Conservation (phyloP, 2,113 vertebrate species). For the Laticauda colubrina region DNA sequence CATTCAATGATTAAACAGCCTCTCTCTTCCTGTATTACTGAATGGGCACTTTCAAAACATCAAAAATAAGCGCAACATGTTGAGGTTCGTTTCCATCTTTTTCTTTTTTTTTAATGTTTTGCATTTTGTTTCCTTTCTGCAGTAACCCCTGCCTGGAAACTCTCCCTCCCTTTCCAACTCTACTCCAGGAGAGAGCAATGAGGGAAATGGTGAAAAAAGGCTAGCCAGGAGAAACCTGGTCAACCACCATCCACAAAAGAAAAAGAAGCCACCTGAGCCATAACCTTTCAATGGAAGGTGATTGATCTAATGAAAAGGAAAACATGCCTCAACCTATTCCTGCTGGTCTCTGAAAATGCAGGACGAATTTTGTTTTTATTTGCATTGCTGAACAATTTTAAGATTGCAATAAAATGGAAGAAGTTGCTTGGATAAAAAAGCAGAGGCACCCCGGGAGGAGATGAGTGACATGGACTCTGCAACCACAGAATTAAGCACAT, state of each 20-base stretch:
- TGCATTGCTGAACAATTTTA: neutral
- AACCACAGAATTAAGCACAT: neutral
- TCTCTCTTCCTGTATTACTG: conserved; percentile 13
- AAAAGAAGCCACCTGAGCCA: neutral
- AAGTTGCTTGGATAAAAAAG: neutral
- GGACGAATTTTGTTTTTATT: neutral
- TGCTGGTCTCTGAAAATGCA: neutral
- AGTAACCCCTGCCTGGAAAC: conserved; percentile 5
- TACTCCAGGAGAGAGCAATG: neutral
- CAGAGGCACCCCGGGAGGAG: neutral
- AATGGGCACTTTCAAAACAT: neutral
- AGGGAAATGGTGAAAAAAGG: neutral
- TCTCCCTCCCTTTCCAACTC: conserved; percentile 6
- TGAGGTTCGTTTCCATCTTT: neutral
- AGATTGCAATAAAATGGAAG: neutral
- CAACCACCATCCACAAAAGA: neutral
- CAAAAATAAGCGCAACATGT: neutral
- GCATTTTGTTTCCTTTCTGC: conserved; percentile 14
- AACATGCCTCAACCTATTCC: too few species aligned
- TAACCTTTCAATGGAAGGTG: neutral
- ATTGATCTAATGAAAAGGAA: neutral
- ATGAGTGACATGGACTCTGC: neutral
- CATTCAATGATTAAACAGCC: neutral
- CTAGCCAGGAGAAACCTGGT: neutral
- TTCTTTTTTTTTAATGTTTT: neutral